Evolutionary conservation across 2,888 invertebrate genomes (phyloP), one percentile per base, ranked within the genome.

Genomic region (Ethmia dodecea): DNA sequence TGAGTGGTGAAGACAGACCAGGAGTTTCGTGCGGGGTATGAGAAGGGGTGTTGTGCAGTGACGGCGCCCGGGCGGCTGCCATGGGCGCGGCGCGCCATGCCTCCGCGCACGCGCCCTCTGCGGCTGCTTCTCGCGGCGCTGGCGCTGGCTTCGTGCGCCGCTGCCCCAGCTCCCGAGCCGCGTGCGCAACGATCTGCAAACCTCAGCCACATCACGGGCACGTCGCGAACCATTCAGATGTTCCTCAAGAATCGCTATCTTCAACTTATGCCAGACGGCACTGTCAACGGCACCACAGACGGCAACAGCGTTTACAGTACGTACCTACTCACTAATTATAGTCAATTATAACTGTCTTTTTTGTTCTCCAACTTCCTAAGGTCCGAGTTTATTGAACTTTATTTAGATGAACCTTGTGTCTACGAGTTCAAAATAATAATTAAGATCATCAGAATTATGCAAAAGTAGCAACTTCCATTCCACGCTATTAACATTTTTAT

Each of bases 271-370:
- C 93, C 93, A 54, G 94, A 94, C 86, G 94, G 94, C 75, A 92
- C 92, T 59, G 93, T 95, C 79, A 94, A 93, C 87, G 94, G 94
- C 57, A 94, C 94, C 70, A 89, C 88, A 68, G 91, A 94, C 75
- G 92, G 91, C 84, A 89, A 88, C 73, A 93, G 93, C 86, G 91
- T 92, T 86, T 93, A 93, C 90, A 93, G 94, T 94, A 73, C 94
- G 94, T 94, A 50, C 35, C 27, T n/a, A n/a, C n/a, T n/a, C n/a
- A n/a, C n/a, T n/a, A n/a, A n/a, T n/a, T n/a, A n/a, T n/a, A n/a
- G n/a, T n/a, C n/a, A n/a, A n/a, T n/a, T n/a, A n/a, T n/a, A n/a
- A n/a, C n/a, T n/a, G n/a, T n/a, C n/a, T n/a, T n/a, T n/a, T n/a
- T n/a, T n/a, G n/a, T n/a, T n/a, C n/a, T n/a, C n/a, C n/a, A n/a